phyloP scores from a whole-genome alignment of 2,888 invertebrate species.

The Ochropleura leucogaster region DNA sequence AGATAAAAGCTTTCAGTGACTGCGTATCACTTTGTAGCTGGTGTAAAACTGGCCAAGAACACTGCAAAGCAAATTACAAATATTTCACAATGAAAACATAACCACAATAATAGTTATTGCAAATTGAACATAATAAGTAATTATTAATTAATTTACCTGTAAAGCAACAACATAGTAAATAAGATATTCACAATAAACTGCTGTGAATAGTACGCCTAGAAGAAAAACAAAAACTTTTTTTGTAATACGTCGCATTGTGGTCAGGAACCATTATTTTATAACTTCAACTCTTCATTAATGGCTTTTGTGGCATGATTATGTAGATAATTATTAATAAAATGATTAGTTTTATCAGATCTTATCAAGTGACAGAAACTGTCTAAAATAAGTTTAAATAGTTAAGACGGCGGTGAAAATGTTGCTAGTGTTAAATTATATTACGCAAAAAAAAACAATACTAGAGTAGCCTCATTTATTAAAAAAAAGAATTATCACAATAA shows the following conservation, averaged over 20 bases:
- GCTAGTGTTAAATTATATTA: constrained; percentile 11
- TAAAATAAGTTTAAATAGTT: constrained; percentile 21
- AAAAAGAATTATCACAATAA: not conserved
- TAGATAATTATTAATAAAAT: not conserved
- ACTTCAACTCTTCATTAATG: no score
- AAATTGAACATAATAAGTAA: not conserved
- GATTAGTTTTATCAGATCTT: constrained; percentile 21
- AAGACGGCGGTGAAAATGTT: constrained; percentile 20
- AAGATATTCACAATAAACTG: constrained; percentile 81
- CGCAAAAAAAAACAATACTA: not conserved
- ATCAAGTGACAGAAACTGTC: constrained; percentile 23
- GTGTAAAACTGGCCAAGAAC: constrained; percentile 92
- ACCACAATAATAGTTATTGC: not conserved
- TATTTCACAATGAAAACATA: not conserved
- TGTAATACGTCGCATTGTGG: constrained; percentile 76
- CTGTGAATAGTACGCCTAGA: constrained; percentile 75
- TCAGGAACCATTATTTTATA: constrained; percentile 21
- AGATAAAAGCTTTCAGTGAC: constrained; percentile 93
- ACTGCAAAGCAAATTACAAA: constrained; percentile 84
- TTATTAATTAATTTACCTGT: constrained; percentile 74
- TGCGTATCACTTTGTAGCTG: constrained; percentile 73
- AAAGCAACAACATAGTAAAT: constrained; percentile 81
- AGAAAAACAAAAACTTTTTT: constrained; percentile 74
- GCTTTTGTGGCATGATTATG: constrained; percentile 57
- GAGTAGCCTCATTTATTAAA: constrained; percentile 48